These are phyloP conservation scores for Hoplodrina blanda DNA, from an alignment of 2,888 invertebrate genomes.

Conservation along the genomic window DNA sequence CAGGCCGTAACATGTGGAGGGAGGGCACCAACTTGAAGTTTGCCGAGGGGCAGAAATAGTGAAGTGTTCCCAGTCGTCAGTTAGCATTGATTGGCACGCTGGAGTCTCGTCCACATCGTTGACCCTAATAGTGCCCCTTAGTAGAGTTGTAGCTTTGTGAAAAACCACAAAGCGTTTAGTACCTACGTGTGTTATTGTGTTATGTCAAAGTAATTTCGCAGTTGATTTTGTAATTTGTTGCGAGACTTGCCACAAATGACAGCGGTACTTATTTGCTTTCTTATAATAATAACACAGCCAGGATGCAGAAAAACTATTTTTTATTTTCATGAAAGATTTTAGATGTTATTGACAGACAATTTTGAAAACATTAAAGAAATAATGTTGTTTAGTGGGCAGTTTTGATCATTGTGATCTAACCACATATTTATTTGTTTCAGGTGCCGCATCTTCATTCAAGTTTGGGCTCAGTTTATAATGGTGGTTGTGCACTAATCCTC, in stretches of 20 bases:
- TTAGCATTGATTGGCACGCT: constrained; percentile 68
- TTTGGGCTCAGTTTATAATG: constrained; percentile 37
- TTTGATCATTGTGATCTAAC: constrained; percentile 1
- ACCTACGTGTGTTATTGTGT: constrained; percentile 19
- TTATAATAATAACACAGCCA: constrained; percentile 1
- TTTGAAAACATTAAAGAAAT: not conserved
- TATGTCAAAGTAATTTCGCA: constrained; percentile 30
- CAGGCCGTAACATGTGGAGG: constrained; percentile 14
- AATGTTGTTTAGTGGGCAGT: not conserved
- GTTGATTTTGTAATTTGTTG: constrained; percentile 22
- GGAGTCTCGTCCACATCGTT: constrained; percentile 65
- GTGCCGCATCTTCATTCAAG: constrained; percentile 31
- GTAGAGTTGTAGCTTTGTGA: constrained; percentile 56
- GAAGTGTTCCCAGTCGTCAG: constrained; percentile 56
- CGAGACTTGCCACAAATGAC: constrained; percentile 8
- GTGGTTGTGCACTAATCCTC: constrained; percentile 66
- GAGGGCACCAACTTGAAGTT: constrained; percentile 35
- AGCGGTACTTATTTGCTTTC: constrained; percentile 16
- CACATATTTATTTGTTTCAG: constrained; percentile 54
- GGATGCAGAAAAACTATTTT: not conserved
- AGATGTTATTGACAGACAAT: not conserved
- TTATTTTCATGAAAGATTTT: not conserved
- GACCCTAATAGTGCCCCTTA: constrained; percentile 70
- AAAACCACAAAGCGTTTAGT: constrained; percentile 62
- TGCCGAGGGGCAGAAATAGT: constrained; percentile 51